These are phyloP conservation scores for Plectus sambesii DNA, from an alignment of 1,140 invertebrate genomes.

Conservation along the genomic window DNA sequence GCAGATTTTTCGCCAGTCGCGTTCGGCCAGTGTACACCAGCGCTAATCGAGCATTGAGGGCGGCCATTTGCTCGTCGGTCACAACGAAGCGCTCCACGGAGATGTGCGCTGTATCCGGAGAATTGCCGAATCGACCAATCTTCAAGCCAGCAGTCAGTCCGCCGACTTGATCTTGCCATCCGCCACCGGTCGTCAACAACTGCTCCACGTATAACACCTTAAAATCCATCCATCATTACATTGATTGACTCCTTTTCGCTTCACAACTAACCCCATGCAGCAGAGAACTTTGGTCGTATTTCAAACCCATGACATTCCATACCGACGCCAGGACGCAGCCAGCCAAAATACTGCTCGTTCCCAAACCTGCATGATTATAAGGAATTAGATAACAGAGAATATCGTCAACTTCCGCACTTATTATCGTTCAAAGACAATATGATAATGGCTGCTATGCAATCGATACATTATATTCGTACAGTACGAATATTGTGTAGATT, in stretches of 20 bases:
- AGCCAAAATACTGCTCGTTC: constrained; percentile 30
- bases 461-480: too few relatives aligned
- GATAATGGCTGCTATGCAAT: too few relatives aligned
- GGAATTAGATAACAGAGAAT: too few relatives aligned
- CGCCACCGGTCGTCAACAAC: constrained; percentile 33
- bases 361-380: constrained; percentile 26
- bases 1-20: constrained; percentile 31
- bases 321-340: constrained; percentile 20
- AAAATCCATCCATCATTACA: constrained; percentile 2
- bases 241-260: not conserved
- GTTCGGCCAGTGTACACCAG: constrained; percentile 36
- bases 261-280: not conserved
- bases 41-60: constrained; percentile 20
- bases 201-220: constrained; percentile 31
- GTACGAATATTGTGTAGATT: too few relatives aligned
- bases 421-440: too few relatives aligned
- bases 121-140: not conserved
- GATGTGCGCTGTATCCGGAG: constrained; percentile 4
- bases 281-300: constrained; percentile 6
- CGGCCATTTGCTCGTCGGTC: constrained; percentile 12
- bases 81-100: constrained; percentile 4
- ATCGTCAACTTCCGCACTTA: too few relatives aligned
- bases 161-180: constrained; percentile 37
- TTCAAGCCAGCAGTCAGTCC: constrained; percentile 24
- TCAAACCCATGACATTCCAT: constrained; percentile 15